Evolutionary conservation across 37 sponge, comb jelly and placozoan genomes (phyloP), one percentile per base, ranked within the genome.

Genomic region (Oscarella lobularis): DNA sequence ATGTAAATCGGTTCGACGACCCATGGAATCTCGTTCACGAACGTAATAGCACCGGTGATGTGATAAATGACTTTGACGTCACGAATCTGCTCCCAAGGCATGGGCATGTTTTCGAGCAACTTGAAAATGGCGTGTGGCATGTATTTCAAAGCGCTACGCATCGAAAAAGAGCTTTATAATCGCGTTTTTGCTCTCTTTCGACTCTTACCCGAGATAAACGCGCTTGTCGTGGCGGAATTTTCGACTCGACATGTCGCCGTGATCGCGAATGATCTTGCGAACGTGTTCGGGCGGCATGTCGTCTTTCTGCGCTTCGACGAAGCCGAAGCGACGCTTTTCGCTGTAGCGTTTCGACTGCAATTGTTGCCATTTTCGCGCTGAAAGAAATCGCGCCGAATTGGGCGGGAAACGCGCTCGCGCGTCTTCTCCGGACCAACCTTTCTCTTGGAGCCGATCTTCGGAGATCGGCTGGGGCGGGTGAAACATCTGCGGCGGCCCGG

Each of bases 71-170:
- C 94, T 34, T 85, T 66, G 20, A 98, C 95, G 70, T 94, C 95
- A 31, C 99, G 70, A 36, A 98, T 98, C 88, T 93, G 94, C 75
- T 98, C 99, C 99, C 99, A 98, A 0, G 99, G 99, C 99, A 98
- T 98, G 2, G 99, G 99, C 95, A 98, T 94, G 88, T 98, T 98
- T 83, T 98, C 99, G 76, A 98, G 80, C 31, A 98, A 85, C 78
- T 98, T 98, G 79, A 94, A 66, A 39, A 98, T 87, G n/a, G 99
- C 99, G 76, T 98, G 99, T 30, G 99, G 99, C 92, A 98, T 98
- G 84, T 98, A 98, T 82, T 98, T 98, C 48, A 98, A 82, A 6
- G 99, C 94, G 3, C 93, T 92, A 79, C 66, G 66, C 14, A 75
- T 75, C 40, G 31, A 75, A 38, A 75, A 3, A 2, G 2, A 54